Evolutionary conservation across 2,888 invertebrate species (phyloP).

Genomic region (Selenia dentaria): DNA sequence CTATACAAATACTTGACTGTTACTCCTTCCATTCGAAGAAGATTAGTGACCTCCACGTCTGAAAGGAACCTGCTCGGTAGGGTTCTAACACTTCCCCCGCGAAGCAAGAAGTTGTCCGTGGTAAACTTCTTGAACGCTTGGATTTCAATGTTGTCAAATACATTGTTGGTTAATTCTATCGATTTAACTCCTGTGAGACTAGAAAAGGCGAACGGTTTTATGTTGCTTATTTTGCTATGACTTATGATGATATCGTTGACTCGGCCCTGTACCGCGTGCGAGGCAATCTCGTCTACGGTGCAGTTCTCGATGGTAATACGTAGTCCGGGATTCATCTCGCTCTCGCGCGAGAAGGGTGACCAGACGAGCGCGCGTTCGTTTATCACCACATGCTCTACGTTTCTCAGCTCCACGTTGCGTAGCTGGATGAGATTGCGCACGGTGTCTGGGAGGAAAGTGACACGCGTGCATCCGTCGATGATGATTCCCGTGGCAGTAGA

Average conservation of each 20-base stretch:
- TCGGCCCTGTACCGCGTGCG: constrained; percentile 88
- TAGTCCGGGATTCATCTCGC: constrained; percentile 86
- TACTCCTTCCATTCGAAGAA: constrained; percentile 87
- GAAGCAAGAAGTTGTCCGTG: constrained; percentile 86
- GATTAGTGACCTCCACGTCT: constrained; percentile 88
- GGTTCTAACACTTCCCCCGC: constrained; percentile 84
- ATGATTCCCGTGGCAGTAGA: constrained; percentile 84
- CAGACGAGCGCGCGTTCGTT: constrained; percentile 86
- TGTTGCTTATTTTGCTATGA: constrained; percentile 84
- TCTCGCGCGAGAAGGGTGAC: constrained; percentile 84
- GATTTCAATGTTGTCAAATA: constrained; percentile 85
- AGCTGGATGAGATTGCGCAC: constrained; percentile 86
- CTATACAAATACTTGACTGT: constrained; percentile 86
- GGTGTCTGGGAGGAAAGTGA: constrained; percentile 84
- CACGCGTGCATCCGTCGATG: constrained; percentile 87
- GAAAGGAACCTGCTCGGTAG: constrained; percentile 90
- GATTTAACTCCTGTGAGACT: constrained; percentile 87
- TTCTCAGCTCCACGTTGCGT: constrained; percentile 85
- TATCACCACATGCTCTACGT: constrained; percentile 86
- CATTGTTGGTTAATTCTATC: constrained; percentile 86
- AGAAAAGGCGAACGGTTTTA: constrained; percentile 90
- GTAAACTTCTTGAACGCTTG: constrained; percentile 93
- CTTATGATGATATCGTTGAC: constrained; percentile 88
- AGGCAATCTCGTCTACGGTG: constrained; percentile 81
- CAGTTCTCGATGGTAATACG: constrained; percentile 76